Conservation (phyloP, 2,797 vertebrate species). For the Eurystomus glaucurus region DNA sequence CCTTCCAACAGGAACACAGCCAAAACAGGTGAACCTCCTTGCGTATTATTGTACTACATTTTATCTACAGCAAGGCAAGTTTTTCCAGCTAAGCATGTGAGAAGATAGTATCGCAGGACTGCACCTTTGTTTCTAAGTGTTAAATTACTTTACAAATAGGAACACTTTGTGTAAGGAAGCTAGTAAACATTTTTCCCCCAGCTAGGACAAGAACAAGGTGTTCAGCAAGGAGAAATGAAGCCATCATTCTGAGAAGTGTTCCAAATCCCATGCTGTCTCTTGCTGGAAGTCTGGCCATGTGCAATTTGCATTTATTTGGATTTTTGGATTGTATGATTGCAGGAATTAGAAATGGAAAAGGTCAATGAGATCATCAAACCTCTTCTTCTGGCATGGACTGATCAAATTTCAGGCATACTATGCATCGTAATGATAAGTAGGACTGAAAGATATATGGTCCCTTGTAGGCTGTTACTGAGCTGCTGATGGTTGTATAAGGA, state of each 20-base stretch:
- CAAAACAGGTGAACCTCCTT: slow-evolving; percentile 82
- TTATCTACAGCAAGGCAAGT: neutral
- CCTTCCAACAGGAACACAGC: slow-evolving; percentile 86
- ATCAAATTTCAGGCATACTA: neutral
- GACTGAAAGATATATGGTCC: neutral
- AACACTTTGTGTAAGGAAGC: neutral
- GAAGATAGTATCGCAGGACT: neutral
- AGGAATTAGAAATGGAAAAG: neutral
- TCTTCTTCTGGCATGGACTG: neutral
- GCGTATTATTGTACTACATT: neutral
- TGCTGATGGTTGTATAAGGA: neutral
- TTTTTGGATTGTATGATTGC: neutral
- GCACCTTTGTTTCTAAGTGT: neutral
- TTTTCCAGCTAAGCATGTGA: neutral
- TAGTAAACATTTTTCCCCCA: rapidly evolving
- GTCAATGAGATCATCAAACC: neutral
- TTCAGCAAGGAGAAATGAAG: neutral
- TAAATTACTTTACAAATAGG: neutral
- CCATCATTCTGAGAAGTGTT: neutral
- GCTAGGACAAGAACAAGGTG: neutral
- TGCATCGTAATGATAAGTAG: neutral
- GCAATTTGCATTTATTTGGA: neutral
- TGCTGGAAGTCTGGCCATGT: neutral
- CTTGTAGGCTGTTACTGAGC: neutral
- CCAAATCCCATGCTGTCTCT: neutral